Conservation (phyloP, 1,140 invertebrate genomes). For the Pteromalus puparum region DNA sequence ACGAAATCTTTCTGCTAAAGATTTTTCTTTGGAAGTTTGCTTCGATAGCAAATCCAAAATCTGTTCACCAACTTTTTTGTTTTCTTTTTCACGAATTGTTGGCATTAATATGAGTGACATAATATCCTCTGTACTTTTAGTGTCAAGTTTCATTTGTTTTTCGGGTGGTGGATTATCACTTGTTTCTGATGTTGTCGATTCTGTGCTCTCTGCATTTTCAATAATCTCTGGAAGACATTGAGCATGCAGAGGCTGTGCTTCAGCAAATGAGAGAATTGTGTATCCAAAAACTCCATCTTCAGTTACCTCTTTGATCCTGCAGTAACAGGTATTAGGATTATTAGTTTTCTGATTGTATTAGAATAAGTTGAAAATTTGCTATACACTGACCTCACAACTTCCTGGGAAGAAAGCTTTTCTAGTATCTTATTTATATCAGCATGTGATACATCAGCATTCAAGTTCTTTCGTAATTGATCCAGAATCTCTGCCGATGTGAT, state of each 20-base stretch:
- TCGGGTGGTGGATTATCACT: constrained; percentile 65
- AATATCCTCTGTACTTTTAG: constrained; percentile 70
- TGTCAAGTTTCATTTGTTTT: constrained; percentile 67
- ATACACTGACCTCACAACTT: constrained; percentile 82
- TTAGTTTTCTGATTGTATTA: background rate
- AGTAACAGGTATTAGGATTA: background rate
- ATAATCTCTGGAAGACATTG: constrained; percentile 60
- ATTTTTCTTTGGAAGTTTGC: constrained; percentile 96
- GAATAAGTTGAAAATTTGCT: constrained; percentile 25
- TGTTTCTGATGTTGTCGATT: constrained; percentile 63
- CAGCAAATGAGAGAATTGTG: constrained; percentile 68
- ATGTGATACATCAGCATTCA: constrained; percentile 79
- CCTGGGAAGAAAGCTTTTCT: constrained; percentile 91
- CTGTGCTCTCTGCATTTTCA: constrained; percentile 61
- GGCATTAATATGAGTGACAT: constrained; percentile 93
- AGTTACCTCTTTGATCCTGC: constrained; percentile 71
- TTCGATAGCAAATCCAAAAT: constrained; percentile 95
- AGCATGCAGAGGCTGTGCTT: constrained; percentile 64
- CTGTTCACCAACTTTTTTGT: constrained; percentile 96
- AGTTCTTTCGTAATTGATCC: constrained; percentile 78
- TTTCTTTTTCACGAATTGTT: constrained; percentile 95
- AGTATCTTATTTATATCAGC: constrained; percentile 85
- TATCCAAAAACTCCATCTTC: constrained; percentile 73
- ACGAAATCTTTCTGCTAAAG: constrained; percentile 94
- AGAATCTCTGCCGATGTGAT: constrained; percentile 83